These are phyloP conservation scores for Verasper variegatus DNA, from an alignment of 2,113 vertebrate genomes.

Conservation along the genomic window DNA sequence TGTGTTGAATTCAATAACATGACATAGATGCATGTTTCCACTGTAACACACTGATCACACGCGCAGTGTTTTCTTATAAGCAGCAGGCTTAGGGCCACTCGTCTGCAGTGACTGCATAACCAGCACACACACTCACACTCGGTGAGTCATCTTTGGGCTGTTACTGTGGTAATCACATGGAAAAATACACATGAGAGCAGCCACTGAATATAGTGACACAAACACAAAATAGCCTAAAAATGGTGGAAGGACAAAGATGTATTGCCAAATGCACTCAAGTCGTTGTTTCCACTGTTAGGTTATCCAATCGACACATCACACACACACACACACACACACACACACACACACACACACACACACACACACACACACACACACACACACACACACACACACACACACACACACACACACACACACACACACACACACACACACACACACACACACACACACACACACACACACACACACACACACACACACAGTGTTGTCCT, in stretches of 20 bases:
- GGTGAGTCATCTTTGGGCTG: slow-evolving; percentile 42
- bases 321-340: slow-evolving; percentile 12
- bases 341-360: slow-evolving; percentile 9
- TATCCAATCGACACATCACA: slow-evolving; percentile 37
- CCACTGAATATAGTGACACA: slow-evolving; percentile 11
- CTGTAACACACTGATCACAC: slow-evolving; percentile 54
- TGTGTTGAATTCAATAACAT: slow-evolving; percentile 67
- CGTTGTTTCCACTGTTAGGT: slow-evolving; percentile 76
- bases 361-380: slow-evolving; percentile 10
- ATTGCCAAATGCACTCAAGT: slow-evolving; percentile 25
- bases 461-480: slow-evolving; percentile 12
- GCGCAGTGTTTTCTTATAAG: slow-evolving; percentile 42
- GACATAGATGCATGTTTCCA: slow-evolving; percentile 50
- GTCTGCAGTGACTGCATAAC: slow-evolving; percentile 8
- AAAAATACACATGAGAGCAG: slow-evolving; percentile 23
- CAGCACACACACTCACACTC: slow-evolving; percentile 16
- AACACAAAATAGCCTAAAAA: slow-evolving; percentile 12
- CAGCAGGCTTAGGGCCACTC: slow-evolving; percentile 6
- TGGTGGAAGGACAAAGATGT: slow-evolving; percentile 2
- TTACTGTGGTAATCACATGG: slow-evolving; percentile 11
- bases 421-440: not conserved
- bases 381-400: slow-evolving; percentile 9
- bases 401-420: slow-evolving; percentile 9
- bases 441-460: too few species aligned
- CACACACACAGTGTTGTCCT: slow-evolving; percentile 7